phyloP scores from a whole-genome alignment of 1,140 invertebrate species.

The Leptinotarsa texana region DNA sequence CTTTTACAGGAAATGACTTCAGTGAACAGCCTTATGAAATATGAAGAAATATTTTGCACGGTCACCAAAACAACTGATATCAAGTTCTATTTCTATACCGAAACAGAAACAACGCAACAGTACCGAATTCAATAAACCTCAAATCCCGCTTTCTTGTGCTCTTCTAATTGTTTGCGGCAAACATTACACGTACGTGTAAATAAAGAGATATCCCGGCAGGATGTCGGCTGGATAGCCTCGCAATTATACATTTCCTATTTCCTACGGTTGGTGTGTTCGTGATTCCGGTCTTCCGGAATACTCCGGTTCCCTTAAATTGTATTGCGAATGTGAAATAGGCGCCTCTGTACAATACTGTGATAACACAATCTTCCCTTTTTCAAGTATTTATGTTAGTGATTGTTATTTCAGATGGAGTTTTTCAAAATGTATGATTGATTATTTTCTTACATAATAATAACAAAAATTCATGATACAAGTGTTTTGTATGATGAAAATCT shows the following conservation, averaged over 20 bases:
- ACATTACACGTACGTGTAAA: conserved; percentile 8
- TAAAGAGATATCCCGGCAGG: neutral
- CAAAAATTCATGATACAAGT: too few relatives aligned
- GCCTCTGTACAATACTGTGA: neutral
- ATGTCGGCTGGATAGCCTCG: neutral
- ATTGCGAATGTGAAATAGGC: neutral
- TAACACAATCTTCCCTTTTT: too few relatives aligned
- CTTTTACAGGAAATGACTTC: too few relatives aligned
- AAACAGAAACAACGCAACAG: neutral
- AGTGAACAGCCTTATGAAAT: too few relatives aligned
- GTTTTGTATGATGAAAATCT: too few relatives aligned
- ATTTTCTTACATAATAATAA: too few relatives aligned
- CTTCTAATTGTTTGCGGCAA: neutral
- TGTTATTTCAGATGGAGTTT: too few relatives aligned
- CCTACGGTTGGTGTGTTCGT: neutral
- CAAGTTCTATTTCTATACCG: neutral
- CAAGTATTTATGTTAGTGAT: too few relatives aligned
- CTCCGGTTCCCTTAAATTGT: neutral
- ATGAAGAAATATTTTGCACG: too few relatives aligned
- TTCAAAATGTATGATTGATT: too few relatives aligned
- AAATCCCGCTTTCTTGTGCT: neutral
- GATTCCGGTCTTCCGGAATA: neutral
- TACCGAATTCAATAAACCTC: neutral
- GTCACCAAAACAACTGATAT: neutral
- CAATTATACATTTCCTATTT: conserved; percentile 5